These are phyloP conservation scores for Eptatretus burgeri DNA, from an alignment of 2,113 vertebrate genomes.

Conservation along the genomic window DNA sequence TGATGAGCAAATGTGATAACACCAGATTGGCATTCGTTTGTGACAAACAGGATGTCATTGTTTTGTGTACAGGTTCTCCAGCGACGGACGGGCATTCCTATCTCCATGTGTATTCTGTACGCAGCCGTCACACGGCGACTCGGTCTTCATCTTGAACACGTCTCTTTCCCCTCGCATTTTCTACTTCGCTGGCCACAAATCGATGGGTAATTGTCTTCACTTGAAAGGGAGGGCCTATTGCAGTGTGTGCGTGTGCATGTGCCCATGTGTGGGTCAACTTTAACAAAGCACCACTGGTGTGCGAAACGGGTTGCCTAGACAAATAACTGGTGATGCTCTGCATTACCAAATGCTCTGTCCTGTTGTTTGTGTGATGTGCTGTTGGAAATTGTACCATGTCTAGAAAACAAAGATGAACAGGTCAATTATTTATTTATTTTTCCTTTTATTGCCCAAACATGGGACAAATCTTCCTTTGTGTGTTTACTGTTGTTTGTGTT, in stretches of 20 bases:
- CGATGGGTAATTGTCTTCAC: constrained; percentile 23
- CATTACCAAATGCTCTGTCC: background rate
- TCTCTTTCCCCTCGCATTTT: constrained; percentile 92
- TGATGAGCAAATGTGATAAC: background rate
- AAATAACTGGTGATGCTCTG: no score
- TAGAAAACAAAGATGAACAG: background rate
- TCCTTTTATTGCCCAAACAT: background rate
- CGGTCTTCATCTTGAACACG: constrained; percentile 57
- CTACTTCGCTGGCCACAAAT: constrained; percentile 67
- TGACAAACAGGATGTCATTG: background rate
- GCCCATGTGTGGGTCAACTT: no score
- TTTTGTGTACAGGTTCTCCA: constrained; percentile 40
- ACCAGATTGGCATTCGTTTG: background rate
- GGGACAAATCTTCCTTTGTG: background rate
- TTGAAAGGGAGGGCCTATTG: no score
- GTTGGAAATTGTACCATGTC: background rate
- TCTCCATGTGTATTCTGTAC: constrained; percentile 81
- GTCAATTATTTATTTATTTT: no score
- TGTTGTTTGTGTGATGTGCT: background rate
- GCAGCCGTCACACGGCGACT: constrained; percentile 48
- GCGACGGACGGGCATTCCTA: constrained; percentile 64
- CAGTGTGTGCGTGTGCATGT: no score
- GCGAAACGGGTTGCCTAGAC: no score
- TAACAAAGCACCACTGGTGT: no score
- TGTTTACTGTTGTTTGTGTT: background rate